Conservation (phyloP, 2,797 vertebrate species). For the Thamnophis elegans region DNA sequence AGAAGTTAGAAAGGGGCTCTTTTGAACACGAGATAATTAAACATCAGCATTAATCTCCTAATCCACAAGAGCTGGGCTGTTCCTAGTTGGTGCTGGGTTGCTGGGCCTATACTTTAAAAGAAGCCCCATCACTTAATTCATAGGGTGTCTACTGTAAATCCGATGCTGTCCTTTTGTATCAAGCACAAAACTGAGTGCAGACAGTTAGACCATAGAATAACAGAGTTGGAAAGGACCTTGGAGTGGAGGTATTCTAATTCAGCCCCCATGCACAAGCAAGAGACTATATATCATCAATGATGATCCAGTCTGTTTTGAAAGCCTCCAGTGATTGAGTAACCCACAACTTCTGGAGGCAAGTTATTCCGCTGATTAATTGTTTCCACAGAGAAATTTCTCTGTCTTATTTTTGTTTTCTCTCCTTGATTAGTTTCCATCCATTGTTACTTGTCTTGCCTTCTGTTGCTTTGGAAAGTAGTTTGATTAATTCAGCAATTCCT, state of each 20-base stretch:
- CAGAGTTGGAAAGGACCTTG: background rate
- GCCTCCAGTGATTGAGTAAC: background rate
- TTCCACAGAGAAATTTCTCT: background rate
- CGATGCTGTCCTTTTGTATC: background rate
- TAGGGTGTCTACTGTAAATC: background rate
- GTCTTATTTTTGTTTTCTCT: background rate
- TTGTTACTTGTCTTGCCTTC: background rate
- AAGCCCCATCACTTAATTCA: background rate
- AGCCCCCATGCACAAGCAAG: background rate
- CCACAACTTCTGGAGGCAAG: background rate
- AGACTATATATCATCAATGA: background rate
- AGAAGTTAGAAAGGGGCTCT: background rate
- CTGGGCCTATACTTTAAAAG: background rate
- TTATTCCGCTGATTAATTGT: background rate
- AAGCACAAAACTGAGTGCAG: background rate
- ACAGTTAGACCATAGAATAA: background rate
- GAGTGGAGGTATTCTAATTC: background rate
- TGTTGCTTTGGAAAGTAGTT: background rate
- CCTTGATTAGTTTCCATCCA: background rate
- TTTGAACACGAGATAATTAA: constrained; percentile 1
- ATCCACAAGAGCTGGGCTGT: background rate
- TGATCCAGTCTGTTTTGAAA: background rate
- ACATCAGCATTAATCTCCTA: background rate
- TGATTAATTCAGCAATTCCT: background rate
- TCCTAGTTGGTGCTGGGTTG: background rate